phyloP scores from a whole-genome alignment of 2,797 vertebrate genomes.

The Melopsittacus undulatus region DNA sequence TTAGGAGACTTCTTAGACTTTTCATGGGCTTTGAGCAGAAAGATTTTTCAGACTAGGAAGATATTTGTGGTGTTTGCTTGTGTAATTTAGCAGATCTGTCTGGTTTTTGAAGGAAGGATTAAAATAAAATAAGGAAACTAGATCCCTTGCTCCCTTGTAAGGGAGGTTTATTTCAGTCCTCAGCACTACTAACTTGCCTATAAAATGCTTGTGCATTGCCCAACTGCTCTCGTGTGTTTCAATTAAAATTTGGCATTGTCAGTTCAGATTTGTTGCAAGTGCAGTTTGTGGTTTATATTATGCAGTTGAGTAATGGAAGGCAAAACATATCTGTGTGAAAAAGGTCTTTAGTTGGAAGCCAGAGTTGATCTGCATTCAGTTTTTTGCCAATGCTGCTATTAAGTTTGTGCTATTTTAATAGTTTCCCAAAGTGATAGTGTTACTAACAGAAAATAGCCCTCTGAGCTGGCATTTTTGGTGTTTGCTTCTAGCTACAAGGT shows the following conservation, averaged over 20 bases:
- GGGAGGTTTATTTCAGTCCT: neutral
- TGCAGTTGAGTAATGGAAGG: neutral
- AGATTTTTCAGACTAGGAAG: slow-evolving; percentile 16
- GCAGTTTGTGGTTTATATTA: slow-evolving; percentile 6
- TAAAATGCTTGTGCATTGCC: neutral
- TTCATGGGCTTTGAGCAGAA: neutral
- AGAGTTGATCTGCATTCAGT: neutral
- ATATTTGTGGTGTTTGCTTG: neutral
- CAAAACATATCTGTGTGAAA: neutral
- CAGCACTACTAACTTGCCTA: neutral
- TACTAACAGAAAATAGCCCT: neutral
- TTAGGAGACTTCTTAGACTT: neutral
- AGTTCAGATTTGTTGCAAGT: neutral
- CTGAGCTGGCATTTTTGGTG: neutral
- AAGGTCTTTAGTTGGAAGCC: neutral
- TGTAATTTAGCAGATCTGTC: slow-evolving; percentile 32
- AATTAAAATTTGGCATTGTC: slow-evolving; percentile 22
- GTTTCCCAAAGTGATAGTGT: neutral
- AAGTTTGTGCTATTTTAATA: slow-evolving; percentile 10
- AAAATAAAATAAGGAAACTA: slow-evolving; percentile 30
- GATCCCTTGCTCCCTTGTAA: neutral
- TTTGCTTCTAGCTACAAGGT: slow-evolving; percentile 26
- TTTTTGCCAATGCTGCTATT: slow-evolving; percentile 14
- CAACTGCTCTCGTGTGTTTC: neutral
- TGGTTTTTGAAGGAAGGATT: slow-evolving; percentile 7